A percentile compares a stretch with the other conserved stretches of the same genome.
phyloP scores from a whole-genome alignment of 2,888 invertebrate genomes.

The Nemapogon koenigi region DNA sequence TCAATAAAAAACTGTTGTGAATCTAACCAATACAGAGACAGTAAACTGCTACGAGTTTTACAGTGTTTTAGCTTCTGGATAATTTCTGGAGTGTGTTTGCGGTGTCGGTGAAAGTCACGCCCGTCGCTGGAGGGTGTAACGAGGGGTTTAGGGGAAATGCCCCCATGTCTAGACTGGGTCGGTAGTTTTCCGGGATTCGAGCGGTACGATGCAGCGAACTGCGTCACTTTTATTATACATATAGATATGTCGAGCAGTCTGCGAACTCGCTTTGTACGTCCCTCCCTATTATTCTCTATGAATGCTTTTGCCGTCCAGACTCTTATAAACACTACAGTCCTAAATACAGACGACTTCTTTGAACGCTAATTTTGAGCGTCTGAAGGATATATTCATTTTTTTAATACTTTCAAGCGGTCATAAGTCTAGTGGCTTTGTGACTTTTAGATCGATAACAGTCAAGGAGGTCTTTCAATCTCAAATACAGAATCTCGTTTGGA shows the following conservation, averaged over 20 bases:
- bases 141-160: conserved; percentile 45
- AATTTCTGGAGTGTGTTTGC: conserved; percentile 7
- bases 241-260: conserved; percentile 4
- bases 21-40: no score
- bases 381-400: no score
- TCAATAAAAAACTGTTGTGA: no score
- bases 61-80: conserved; percentile 1
- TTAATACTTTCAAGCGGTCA: no score
- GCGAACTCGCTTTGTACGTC: conserved; percentile 3
- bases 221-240: conserved; percentile 31
- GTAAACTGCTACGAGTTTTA: no score
- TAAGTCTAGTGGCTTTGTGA: no score
- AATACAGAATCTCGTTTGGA: no score
- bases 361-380: no score
- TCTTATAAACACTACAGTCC: no score
- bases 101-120: conserved; percentile 33
- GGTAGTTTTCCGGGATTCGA: conserved; percentile 66
- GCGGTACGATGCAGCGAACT: conserved; percentile 48
- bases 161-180: conserved; percentile 67
- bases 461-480: no score
- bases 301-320: conserved; percentile 1
- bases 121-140: conserved; percentile 19
- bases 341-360: no score
- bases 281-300: conserved; percentile 5
- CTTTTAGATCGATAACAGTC: no score